Evolutionary conservation across 2,113 vertebrate species (phyloP).

Genomic region (Saguinus midas): DNA sequence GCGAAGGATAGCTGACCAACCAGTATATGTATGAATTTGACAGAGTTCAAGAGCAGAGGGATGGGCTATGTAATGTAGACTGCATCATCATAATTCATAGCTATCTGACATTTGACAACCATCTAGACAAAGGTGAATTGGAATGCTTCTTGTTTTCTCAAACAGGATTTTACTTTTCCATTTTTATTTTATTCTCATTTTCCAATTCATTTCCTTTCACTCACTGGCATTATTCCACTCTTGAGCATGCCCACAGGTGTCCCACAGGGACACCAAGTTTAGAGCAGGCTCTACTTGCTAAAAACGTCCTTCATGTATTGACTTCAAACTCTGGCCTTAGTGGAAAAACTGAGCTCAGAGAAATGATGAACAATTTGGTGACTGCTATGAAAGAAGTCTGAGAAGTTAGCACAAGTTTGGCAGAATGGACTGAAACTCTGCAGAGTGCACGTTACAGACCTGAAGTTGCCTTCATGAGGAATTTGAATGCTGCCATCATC

Average conservation of each 20-base stretch:
- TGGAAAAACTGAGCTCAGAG: not conserved
- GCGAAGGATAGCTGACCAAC: not conserved
- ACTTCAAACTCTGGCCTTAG: not conserved
- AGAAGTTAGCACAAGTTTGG: not conserved
- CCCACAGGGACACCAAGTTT: not conserved
- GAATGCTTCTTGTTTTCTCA: not conserved
- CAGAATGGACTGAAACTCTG: not conserved
- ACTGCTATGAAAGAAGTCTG: not conserved
- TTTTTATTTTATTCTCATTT: slow-evolving; percentile 25
- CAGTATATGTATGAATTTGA: not conserved
- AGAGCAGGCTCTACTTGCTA: not conserved
- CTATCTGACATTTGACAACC: not conserved
- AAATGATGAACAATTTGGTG: not conserved
- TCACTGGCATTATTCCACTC: not conserved
- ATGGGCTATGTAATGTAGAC: not conserved
- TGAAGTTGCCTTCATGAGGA: not conserved
- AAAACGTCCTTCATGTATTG: not conserved
- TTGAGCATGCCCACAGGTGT: not conserved
- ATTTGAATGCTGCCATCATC: slow-evolving; percentile 4
- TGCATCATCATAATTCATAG: not conserved
- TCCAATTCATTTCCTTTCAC: not conserved
- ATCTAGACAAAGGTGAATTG: slow-evolving; percentile 2
- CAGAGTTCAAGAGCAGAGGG: not conserved
- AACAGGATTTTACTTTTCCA: not conserved
- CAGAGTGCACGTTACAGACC: not conserved